Evolutionary conservation across 2,888 invertebrate genomes (phyloP).

Genomic region (Idaea biselata): DNA sequence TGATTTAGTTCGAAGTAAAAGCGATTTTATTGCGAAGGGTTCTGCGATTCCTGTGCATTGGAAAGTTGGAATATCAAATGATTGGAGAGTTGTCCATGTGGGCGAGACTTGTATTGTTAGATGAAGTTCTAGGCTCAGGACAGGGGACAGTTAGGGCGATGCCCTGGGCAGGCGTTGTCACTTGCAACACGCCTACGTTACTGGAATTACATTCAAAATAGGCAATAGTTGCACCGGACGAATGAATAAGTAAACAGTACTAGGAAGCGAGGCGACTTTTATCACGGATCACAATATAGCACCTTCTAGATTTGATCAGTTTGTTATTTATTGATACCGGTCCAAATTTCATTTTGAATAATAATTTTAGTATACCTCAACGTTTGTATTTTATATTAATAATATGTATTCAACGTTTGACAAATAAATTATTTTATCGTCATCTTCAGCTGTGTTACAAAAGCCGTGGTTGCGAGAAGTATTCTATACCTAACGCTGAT

Average conservation of each 20-base stretch:
- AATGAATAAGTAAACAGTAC: neutral
- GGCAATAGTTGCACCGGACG: neutral
- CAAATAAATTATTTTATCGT: too few relatives aligned
- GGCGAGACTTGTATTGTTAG: slow-evolving; percentile 49
- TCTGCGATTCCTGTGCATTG: slow-evolving; percentile 41
- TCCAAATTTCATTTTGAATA: too few relatives aligned
- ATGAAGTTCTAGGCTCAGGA: slow-evolving; percentile 42
- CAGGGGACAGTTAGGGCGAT: slow-evolving; percentile 20
- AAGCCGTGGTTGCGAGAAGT: too few relatives aligned
- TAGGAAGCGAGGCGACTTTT: neutral
- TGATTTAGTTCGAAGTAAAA: slow-evolving; percentile 6
- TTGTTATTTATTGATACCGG: too few relatives aligned
- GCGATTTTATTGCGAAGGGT: slow-evolving; percentile 12
- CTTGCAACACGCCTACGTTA: neutral
- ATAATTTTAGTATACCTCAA: too few relatives aligned
- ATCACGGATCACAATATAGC: too few relatives aligned
- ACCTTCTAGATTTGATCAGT: too few relatives aligned
- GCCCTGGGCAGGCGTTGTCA: slow-evolving; percentile 10
- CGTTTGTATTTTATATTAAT: too few relatives aligned
- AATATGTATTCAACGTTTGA: too few relatives aligned
- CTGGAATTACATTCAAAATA: neutral
- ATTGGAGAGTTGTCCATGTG: slow-evolving; percentile 45
- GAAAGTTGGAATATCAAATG: slow-evolving; percentile 50
- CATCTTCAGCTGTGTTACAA: too few relatives aligned
- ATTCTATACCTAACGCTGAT: too few relatives aligned